Percentiles rank a stretch among this genome's conserved stretches.
Evolutionary conservation across 2,797 vertebrate genomes (phyloP).

Genomic region (Taeniopygia guttata): DNA sequence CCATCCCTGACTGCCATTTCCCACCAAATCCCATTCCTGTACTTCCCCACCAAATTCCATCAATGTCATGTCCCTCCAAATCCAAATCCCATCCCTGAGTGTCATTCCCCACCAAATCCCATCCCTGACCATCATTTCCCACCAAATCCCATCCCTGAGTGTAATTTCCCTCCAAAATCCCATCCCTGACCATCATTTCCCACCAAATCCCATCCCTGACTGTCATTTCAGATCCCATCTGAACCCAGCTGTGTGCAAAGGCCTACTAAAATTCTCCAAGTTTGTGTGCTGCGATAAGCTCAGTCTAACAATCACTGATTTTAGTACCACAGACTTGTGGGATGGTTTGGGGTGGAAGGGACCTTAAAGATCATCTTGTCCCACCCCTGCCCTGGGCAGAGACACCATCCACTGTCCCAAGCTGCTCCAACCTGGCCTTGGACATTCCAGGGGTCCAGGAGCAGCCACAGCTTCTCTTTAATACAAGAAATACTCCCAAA

Average conservation of each 20-base stretch:
- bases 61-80: too few relatives aligned
- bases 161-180: not conserved
- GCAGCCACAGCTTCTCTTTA: not conserved
- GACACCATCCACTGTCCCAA: not conserved
- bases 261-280: not conserved
- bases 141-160: not conserved
- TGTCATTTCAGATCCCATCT: not conserved
- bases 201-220: not conserved
- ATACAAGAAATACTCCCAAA: not conserved
- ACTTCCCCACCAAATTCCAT: not conserved
- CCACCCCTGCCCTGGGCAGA: not conserved
- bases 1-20: too few relatives aligned
- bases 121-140: fast-evolving
- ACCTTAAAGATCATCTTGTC: not conserved
- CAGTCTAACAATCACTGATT: not conserved
- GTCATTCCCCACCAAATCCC: not conserved
- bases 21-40: not conserved
- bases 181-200: not conserved
- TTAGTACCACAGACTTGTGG: not conserved
- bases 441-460: not conserved
- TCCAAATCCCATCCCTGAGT: not conserved
- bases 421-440: not conserved
- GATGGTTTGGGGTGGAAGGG: not conserved
- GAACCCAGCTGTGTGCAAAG: fast-evolving
- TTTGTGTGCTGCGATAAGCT: not conserved